Base-by-base conservation (phyloP, 2,113 vertebrate species). In the Plectropomus leopardus region DNA sequence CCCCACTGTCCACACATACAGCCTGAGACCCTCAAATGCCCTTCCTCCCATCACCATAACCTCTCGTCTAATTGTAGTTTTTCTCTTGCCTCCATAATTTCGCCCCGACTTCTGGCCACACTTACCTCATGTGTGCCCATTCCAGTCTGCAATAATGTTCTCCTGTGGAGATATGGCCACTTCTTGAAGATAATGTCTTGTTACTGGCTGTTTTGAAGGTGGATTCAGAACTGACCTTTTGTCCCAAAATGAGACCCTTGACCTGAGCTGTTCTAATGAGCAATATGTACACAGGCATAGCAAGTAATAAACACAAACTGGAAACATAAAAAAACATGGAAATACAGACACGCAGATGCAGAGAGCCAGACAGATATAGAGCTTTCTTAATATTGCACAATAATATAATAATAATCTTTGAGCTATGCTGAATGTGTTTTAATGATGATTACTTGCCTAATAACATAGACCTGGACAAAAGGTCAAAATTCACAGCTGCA, bases 1-100 rank as follows among this genome's bases (percentile, higher is more conserved):
- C 85, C 79, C 71, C 67, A 45, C 78, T 48, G 75, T 90, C 86
- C 73, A n/a, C 80, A 78, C 68, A 59, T 60, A 63, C 72, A 78
- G 57, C 65, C 58, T 30, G 45, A 88, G 70, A 72, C 80, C 86
- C 63, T 79, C 77, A 80, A 64, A 50, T 40, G 36, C 69, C 76
- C 57, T 69, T 73, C 59, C 57, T 86, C 50, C 58, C 61, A 68
- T 82, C 73, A 50, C 63, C 78, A 76, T 81, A 80, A 82, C 78
- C 71, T 78, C n/a, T 66, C 26, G 4, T 76, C 63, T 82, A 76
- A 78, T 82, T 86, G 28, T 55, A 72, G 44, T 82, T 89, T 84
- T 75, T 76, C 70, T 61, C 55, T 70, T 72, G 32, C 58, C 53
- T 74, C 66, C 69, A 54, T 40, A 19, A 11, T 82, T 40, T 86